phyloP scores from a whole-genome alignment of 2,888 invertebrate species.

The Drosophila maculinotata region DNA sequence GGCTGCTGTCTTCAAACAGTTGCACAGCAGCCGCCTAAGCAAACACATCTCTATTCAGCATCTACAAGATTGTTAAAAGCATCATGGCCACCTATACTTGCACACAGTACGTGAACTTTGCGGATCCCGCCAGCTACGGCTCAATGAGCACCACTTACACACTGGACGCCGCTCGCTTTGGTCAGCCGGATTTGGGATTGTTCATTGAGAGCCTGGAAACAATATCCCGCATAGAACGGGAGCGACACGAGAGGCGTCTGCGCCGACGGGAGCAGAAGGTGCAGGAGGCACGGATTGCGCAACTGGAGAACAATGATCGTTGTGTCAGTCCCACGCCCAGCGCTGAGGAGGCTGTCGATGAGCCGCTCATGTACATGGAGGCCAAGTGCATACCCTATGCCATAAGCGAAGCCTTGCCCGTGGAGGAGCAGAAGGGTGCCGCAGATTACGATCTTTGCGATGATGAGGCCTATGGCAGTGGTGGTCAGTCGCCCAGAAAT shows the following conservation, averaged over 20 bases:
- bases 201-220: constrained; percentile 79
- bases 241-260: constrained; percentile 59
- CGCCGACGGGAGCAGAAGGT: constrained; percentile 38
- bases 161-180: constrained; percentile 53
- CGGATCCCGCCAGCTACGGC: constrained; percentile 8
- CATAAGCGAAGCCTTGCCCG: constrained; percentile 29
- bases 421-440: neutral
- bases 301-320: constrained; percentile 37
- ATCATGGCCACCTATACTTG: constrained; percentile 48
- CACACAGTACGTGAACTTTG: constrained; percentile 51
- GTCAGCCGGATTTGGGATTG: constrained; percentile 58
- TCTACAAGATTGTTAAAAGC: neutral
- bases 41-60: constrained; percentile 11
- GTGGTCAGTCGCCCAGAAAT: constrained; percentile 48
- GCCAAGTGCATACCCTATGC: constrained; percentile 66
- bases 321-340: constrained; percentile 62
- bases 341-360: constrained; percentile 65
- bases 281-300: constrained; percentile 34
- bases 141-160: constrained; percentile 44
- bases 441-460: constrained; percentile 57
- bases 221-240: constrained; percentile 64
- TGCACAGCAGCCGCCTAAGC: constrained; percentile 36
- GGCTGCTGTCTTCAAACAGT: constrained; percentile 38
- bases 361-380: constrained; percentile 59
- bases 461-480: constrained; percentile 68